Conservation (phyloP, 2,888 invertebrate genomes). For the Synergus itoensis region DNA sequence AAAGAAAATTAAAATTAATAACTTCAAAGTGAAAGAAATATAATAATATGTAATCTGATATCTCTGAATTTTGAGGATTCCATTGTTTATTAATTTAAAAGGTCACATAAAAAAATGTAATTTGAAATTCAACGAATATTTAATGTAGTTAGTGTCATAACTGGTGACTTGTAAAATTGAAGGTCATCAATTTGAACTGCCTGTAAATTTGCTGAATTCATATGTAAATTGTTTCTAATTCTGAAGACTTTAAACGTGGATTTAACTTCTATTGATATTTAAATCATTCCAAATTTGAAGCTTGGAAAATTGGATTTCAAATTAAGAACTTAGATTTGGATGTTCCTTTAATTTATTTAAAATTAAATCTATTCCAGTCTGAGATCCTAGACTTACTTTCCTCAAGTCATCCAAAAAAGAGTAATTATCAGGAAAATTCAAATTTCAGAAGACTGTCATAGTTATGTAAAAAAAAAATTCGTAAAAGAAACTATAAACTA, state of each 20-base stretch:
- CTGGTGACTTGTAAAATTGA: no score
- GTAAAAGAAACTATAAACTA: neutral
- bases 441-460: neutral
- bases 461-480: neutral
- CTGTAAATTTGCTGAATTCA: neutral
- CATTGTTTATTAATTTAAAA: no score
- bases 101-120: no score
- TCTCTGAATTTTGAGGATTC: neutral
- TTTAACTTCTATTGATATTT: no score
- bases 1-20: conserved; percentile 2
- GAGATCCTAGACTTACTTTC: neutral
- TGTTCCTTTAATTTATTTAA: no score
- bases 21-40: neutral
- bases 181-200: no score
- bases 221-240: neutral
- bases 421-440: neutral
- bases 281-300: no score
- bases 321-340: no score
- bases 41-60: neutral
- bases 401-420: neutral
- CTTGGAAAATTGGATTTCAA: no score
- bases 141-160: no score
- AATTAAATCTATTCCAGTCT: neutral
- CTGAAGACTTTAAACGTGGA: neutral
- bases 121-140: no score